These are phyloP conservation scores for Steinernema hermaphroditum DNA, from an alignment of 2,888 invertebrate species.

Conservation along the genomic window DNA sequence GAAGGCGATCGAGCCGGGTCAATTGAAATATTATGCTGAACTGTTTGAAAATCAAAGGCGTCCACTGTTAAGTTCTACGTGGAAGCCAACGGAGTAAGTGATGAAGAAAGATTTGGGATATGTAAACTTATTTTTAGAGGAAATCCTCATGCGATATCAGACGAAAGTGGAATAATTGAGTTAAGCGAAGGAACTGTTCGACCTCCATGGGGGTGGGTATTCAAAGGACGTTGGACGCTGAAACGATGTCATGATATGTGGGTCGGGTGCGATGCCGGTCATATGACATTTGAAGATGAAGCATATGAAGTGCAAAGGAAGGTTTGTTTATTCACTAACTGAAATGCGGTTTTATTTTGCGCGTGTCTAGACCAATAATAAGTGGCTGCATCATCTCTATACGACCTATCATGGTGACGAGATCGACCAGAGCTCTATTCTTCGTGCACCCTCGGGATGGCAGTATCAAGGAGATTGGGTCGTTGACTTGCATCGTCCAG, in stretches of 20 bases:
- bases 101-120: neutral
- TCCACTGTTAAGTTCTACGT: slow-evolving; percentile 14
- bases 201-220: slow-evolving; percentile 44
- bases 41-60: slow-evolving; percentile 49
- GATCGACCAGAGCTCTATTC: slow-evolving; percentile 34
- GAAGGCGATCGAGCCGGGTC: slow-evolving; percentile 50
- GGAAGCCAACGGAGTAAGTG: slow-evolving; percentile 1
- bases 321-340: neutral
- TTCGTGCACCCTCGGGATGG: slow-evolving; percentile 46
- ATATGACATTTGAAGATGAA: slow-evolving; percentile 41
- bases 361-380: slow-evolving; percentile 29
- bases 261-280: slow-evolving; percentile 43
- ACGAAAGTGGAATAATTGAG: slow-evolving; percentile 38
- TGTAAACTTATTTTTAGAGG: neutral
- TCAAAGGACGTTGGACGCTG: slow-evolving; percentile 39
- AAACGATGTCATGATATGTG: slow-evolving; percentile 47
- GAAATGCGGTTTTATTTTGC: neutral
- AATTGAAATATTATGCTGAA: slow-evolving; percentile 53
- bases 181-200: slow-evolving; percentile 35
- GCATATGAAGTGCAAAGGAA: slow-evolving; percentile 45
- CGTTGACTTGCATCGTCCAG: slow-evolving; percentile 52
- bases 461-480: slow-evolving; percentile 49
- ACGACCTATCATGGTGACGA: slow-evolving; percentile 52
- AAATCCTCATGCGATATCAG: slow-evolving; percentile 40
- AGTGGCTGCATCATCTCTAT: slow-evolving; percentile 44